phyloP scores from a whole-genome alignment of 64 coral and sea anemone species.

The Platygyra sinensis region DNA sequence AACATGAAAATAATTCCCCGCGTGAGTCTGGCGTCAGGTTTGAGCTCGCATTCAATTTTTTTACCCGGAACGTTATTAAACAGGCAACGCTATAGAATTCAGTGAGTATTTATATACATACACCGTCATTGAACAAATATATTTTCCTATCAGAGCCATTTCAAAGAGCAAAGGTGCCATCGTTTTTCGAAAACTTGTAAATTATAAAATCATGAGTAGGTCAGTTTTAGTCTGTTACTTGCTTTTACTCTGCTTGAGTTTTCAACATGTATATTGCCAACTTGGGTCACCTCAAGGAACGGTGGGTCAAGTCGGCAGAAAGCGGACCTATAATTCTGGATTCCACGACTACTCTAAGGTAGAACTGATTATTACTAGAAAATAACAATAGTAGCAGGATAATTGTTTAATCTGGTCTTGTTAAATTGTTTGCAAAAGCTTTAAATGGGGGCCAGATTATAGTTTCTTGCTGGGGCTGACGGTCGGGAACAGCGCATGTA shows the following conservation, averaged over 20 bases:
- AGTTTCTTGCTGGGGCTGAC: too few species aligned
- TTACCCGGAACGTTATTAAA: background rate
- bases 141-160: background rate
- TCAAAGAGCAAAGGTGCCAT: background rate
- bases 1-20: background rate
- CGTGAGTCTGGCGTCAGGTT: background rate
- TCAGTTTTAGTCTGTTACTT: background rate
- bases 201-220: background rate
- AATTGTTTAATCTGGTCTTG: too few species aligned
- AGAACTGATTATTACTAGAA: too few species aligned
- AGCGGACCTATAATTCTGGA: background rate
- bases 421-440: too few species aligned
- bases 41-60: too few species aligned
- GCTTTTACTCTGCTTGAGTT: slow-evolving; percentile 16
- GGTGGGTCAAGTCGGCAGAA: background rate
- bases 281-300: background rate
- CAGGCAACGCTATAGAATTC: background rate
- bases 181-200: background rate
- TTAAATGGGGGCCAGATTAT: too few species aligned
- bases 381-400: too few species aligned
- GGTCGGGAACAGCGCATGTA: too few species aligned
- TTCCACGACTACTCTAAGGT: background rate
- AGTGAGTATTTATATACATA: background rate
- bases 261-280: background rate
- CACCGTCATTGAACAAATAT: background rate